Conservation (phyloP, 2,797 vertebrate genomes). For the Gobio occitaniae region DNA sequence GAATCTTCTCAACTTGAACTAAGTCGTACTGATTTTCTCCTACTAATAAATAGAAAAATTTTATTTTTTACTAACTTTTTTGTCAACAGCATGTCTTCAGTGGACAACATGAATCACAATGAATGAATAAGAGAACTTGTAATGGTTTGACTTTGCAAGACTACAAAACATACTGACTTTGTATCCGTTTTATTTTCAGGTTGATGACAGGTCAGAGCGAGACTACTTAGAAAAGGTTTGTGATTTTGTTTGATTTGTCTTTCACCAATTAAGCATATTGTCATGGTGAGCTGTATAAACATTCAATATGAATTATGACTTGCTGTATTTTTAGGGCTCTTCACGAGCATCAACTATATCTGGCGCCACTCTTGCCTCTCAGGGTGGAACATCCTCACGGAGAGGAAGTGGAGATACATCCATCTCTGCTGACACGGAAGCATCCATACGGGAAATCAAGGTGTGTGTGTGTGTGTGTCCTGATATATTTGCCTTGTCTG, state of each 20-base stretch:
- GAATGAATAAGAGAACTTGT: background rate
- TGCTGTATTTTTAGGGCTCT: slow-evolving; percentile 77
- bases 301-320: background rate
- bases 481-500: background rate
- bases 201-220: slow-evolving; percentile 87
- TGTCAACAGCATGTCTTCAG: background rate
- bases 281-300: background rate
- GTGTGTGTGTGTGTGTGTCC: slow-evolving; percentile 84
- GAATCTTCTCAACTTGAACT: background rate
- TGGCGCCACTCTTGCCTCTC: slow-evolving; percentile 86
- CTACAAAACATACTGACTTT: background rate
- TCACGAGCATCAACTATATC: slow-evolving; percentile 86
- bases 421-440: slow-evolving; percentile 87
- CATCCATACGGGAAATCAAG: slow-evolving; percentile 93
- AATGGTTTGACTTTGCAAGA: background rate
- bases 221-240: slow-evolving; percentile 91
- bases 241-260: background rate
- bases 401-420: slow-evolving; percentile 91
- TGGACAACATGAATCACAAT: background rate
- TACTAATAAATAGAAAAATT: background rate
- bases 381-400: slow-evolving; percentile 87
- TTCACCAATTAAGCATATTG: background rate
- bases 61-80: slow-evolving; percentile 26
- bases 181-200: slow-evolving; percentile 73
- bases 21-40: background rate